Evolutionary conservation across 2,888 invertebrate genomes (phyloP).

Genomic region (Diaperis boleti): DNA sequence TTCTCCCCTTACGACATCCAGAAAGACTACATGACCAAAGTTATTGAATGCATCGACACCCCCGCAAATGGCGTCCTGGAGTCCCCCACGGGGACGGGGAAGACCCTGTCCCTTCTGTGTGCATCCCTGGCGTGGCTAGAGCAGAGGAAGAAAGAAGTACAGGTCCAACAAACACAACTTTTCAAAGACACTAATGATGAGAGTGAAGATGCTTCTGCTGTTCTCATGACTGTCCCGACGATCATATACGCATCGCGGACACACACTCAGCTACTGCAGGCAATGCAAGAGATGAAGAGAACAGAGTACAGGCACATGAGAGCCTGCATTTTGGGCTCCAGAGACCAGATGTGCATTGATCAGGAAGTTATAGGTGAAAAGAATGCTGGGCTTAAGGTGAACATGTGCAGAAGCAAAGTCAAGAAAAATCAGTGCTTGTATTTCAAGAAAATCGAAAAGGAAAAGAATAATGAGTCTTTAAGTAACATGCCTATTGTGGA

Average conservation of each 20-base stretch:
- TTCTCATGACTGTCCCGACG: slow-evolving; percentile 71
- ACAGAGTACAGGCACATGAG: slow-evolving; percentile 87
- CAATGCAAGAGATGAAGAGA: slow-evolving; percentile 93
- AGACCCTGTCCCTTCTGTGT: slow-evolving; percentile 94
- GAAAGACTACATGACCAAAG: slow-evolving; percentile 89
- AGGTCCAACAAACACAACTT: slow-evolving; percentile 52
- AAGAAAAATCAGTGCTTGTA: slow-evolving; percentile 83
- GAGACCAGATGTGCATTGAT: slow-evolving; percentile 97
- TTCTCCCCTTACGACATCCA: slow-evolving; percentile 95
- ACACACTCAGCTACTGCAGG: slow-evolving; percentile 96
- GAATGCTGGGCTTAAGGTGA: slow-evolving; percentile 77
- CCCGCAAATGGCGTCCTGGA: slow-evolving; percentile 87
- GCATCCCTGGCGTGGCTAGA: slow-evolving; percentile 93
- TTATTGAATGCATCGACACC: slow-evolving; percentile 86
- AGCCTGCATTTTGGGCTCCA: slow-evolving; percentile 89
- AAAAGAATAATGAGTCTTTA: slow-evolving; percentile 72
- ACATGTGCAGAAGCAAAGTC: slow-evolving; percentile 84
- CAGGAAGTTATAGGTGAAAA: slow-evolving; percentile 80
- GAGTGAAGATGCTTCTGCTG: not conserved
- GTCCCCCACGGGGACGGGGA: slow-evolving; percentile 95
- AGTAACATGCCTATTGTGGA: slow-evolving; percentile 74
- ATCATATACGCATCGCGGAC: slow-evolving; percentile 98
- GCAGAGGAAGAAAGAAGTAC: slow-evolving; percentile 80
- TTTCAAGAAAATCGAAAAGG: slow-evolving; percentile 82
- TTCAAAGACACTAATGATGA: not conserved